phyloP scores from a whole-genome alignment of 2,113 vertebrate genomes.

The Pelobates fuscus region DNA sequence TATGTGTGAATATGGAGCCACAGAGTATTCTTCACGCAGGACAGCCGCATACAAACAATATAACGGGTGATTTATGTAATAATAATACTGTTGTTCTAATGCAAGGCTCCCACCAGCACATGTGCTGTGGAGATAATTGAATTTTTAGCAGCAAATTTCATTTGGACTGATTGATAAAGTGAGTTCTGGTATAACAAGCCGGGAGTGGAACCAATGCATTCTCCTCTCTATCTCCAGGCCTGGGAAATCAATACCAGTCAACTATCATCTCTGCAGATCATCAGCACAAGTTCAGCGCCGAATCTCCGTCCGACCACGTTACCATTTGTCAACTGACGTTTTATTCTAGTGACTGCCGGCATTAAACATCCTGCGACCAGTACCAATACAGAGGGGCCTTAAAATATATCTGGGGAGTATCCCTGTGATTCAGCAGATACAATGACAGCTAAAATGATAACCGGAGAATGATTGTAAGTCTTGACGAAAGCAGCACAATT shows the following conservation, averaged over 20 bases:
- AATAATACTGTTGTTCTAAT: neutral
- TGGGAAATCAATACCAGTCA: conserved; percentile 9
- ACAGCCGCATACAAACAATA: neutral
- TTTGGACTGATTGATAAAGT: neutral
- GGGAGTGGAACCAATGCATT: conserved; percentile 25
- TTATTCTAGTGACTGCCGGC: neutral
- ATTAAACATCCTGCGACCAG: neutral
- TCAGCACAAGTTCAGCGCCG: neutral
- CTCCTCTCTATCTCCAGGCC: neutral
- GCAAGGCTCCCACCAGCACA: neutral
- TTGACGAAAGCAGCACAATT: too few species aligned
- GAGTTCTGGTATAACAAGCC: neutral
- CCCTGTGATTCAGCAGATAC: too few species aligned
- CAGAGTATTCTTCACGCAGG: neutral
- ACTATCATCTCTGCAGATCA: neutral
- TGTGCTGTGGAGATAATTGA: conserved; percentile 4
- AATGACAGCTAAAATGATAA: too few species aligned
- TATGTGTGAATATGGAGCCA: neutral
- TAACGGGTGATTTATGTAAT: neutral
- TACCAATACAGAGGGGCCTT: neutral
- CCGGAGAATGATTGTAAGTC: too few species aligned
- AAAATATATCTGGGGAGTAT: too few species aligned
- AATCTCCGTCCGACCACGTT: neutral
- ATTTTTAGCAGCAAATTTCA: neutral
- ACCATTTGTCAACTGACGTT: conserved; percentile 7